phyloP scores from a whole-genome alignment of 92 coral and sea anemone species.

The Phenganax stokvisi region DNA sequence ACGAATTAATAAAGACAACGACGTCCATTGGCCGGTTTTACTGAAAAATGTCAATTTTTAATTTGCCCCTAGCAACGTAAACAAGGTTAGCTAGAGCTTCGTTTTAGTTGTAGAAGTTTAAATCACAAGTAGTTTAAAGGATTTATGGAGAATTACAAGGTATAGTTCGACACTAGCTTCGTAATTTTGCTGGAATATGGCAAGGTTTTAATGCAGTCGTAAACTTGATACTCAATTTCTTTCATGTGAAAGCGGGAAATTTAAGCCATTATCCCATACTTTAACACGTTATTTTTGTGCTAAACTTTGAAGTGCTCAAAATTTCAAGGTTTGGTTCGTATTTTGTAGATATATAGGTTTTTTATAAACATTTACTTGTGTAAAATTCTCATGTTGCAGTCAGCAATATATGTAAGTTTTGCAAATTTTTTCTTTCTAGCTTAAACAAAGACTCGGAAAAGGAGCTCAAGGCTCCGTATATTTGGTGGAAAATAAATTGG shows the following conservation, averaged over 20 bases:
- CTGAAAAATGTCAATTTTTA: neutral
- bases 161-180: neutral
- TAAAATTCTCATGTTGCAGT: too few species aligned
- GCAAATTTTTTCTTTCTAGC: slow-evolving; percentile 39
- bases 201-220: neutral
- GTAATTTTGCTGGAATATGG: neutral
- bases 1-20: neutral
- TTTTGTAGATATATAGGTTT: neutral
- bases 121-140: slow-evolving; percentile 10
- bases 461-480: slow-evolving; percentile 97
- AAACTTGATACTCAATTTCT: neutral
- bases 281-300: neutral
- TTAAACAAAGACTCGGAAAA: slow-evolving; percentile 92
- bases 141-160: slow-evolving; percentile 39
- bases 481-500: slow-evolving; percentile 77
- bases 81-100: neutral
- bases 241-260: neutral
- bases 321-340: neutral
- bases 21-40: neutral
- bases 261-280: neutral
- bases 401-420: neutral
- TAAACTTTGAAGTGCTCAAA: neutral
- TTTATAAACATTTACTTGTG: neutral
- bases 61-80: slow-evolving; percentile 25
- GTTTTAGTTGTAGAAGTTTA: neutral